Base-by-base conservation (phyloP, 2,888 invertebrate genomes). In the Rhimphoctona megacephalus region DNA sequence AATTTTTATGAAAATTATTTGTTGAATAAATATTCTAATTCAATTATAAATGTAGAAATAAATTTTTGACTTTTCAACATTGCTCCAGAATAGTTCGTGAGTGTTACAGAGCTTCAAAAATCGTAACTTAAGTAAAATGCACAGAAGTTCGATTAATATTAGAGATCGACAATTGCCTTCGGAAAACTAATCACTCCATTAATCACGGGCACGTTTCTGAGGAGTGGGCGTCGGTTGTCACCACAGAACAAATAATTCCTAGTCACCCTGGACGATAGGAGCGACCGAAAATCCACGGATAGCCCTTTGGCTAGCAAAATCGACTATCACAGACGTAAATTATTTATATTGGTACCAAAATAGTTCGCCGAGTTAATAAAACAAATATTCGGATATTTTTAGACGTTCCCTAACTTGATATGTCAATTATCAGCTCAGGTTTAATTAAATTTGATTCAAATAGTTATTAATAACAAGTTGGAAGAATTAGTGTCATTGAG, bases 121-220 rank as follows among this genome's bases (percentile, higher is more conserved):
- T 33, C 7, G 17, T 22, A 30, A 25, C 17, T 14, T 9, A 17
- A 30, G 49, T n/a, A 22, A 33, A 11, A 46, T 19, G 52, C 43
- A n/a, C 46, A n/a, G 67, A 81, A 79, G 78, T 85, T 83, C 73
- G 85, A 81, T 85, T 83, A 64, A 72, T 84, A 83, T 85, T 87
- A 83, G 79, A 78, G 79, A 78, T 69, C 81, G 74, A 78, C 67
- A 46, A 74, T 74, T 76, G 79, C 74, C 70, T 78, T 49, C 61
- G 80, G 74, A 36, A 66, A 70, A 49, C 69, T 81, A 57, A 85
- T 52, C 74, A 57, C 78, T 81, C 74, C 84, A 86, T 85, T 86
- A 86, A 81, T 85, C 84, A 74, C 73, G 69, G 52, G 69, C 86
- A 86, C 85, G 86, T 74, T 81, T 74, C 66, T 78, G 70, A 74